Evolutionary conservation across 1,140 invertebrate genomes (phyloP).

Genomic region (Drosophila ogumai): DNA sequence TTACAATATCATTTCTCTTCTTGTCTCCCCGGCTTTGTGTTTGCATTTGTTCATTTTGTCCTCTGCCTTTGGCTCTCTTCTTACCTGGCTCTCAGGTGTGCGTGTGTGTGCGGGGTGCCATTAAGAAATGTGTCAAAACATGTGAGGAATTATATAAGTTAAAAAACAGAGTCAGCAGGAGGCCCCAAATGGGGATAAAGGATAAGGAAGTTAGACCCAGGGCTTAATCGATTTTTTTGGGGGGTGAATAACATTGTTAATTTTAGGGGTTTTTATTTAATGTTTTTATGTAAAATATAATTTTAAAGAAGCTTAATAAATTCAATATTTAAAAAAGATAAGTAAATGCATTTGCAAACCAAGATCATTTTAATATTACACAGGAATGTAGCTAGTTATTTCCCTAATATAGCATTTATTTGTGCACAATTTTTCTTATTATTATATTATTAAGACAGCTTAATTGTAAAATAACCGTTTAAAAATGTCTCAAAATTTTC

Average conservation of each 20-base stretch:
- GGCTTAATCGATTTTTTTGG: slow-evolving; percentile 32
- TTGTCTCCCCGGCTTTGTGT: slow-evolving; percentile 58
- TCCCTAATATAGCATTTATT: not conserved
- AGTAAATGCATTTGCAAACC: not conserved
- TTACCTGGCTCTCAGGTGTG: slow-evolving; percentile 11
- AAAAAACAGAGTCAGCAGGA: slow-evolving; percentile 29
- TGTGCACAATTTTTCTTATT: no score
- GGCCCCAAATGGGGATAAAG: not conserved
- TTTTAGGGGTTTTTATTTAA: no score
- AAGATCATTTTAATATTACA: not conserved
- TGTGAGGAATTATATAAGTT: slow-evolving; percentile 78
- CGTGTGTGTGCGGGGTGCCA: slow-evolving; percentile 64
- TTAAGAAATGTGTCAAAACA: slow-evolving; percentile 82
- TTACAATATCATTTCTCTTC: slow-evolving; percentile 82
- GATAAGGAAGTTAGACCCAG: slow-evolving; percentile 4
- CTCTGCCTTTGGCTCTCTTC: slow-evolving; percentile 11
- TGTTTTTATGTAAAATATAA: not conserved
- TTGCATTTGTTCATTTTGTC: slow-evolving; percentile 46
- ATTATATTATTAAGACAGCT: not conserved
- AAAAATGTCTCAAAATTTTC: not conserved
- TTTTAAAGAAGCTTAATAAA: not conserved
- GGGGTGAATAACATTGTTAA: slow-evolving; percentile 1
- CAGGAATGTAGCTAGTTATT: not conserved
- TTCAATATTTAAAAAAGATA: not conserved
- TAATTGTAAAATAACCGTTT: not conserved